Evolutionary conservation across 2,797 vertebrate genomes (phyloP).

Genomic region (Gobio occitaniae): DNA sequence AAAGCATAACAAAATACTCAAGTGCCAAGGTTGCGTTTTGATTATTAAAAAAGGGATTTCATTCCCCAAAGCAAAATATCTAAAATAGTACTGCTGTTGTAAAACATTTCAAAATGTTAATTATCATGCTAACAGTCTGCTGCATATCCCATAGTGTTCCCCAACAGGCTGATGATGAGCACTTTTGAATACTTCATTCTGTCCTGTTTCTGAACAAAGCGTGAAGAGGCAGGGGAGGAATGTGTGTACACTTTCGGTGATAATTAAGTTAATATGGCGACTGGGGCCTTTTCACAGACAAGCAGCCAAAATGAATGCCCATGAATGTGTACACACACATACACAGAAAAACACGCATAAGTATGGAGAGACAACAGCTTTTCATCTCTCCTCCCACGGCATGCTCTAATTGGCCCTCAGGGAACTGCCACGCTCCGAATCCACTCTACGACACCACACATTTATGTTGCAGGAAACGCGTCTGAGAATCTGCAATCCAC

Average conservation of each 20-base stretch:
- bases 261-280: conserved; percentile 31
- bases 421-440: not conserved
- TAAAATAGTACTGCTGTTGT: not conserved
- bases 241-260: conserved; percentile 14
- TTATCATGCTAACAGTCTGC: not conserved
- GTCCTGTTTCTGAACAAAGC: conserved; percentile 12
- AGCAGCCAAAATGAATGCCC: conserved; percentile 23
- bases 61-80: not conserved
- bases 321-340: conserved; percentile 12
- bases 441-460: not conserved
- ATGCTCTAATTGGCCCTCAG: conserved; percentile 42
- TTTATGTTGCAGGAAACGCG: conserved; percentile 16
- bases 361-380: conserved; percentile 19
- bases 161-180: conserved; percentile 30
- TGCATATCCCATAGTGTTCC: not conserved
- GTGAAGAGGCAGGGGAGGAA: conserved; percentile 9
- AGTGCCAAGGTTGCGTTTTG: not conserved
- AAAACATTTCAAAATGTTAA: conserved; percentile 15
- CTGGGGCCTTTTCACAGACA: conserved; percentile 11
- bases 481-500: conserved; percentile 21
- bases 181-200: conserved; percentile 37
- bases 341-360: conserved; percentile 13
- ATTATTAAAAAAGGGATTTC: conserved; percentile 3
- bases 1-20: not conserved
- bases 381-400: conserved; percentile 31